Conservation (phyloP, 1,140 invertebrate genomes). For the Leptopilina boulardi region DNA sequence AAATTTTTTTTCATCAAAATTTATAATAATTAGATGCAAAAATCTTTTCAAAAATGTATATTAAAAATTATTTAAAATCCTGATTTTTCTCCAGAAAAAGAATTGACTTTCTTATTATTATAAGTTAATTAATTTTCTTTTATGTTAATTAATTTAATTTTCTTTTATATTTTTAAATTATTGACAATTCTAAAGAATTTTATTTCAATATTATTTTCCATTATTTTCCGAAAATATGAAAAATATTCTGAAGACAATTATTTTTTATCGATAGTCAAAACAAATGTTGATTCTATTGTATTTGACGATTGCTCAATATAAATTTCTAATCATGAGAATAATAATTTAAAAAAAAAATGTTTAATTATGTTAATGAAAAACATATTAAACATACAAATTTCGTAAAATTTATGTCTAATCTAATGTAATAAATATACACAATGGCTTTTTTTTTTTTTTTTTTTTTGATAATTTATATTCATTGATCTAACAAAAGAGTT, state of each 20-base stretch:
- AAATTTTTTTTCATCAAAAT: too few species aligned
- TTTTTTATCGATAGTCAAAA: background rate
- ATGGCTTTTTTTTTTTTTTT: too few species aligned
- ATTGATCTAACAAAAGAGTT: background rate
- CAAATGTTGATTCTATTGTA: background rate
- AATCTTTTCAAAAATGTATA: background rate
- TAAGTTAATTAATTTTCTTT: too few species aligned
- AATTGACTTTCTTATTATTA: too few species aligned
- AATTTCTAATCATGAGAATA: background rate
- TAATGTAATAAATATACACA: slow-evolving; percentile 11
- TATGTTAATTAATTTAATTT: too few species aligned
- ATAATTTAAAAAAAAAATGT: background rate
- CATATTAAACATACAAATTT: background rate
- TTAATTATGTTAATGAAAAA: background rate
- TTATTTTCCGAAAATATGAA: too few species aligned
- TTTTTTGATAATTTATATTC: background rate
- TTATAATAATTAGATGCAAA: background rate
- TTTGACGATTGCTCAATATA: background rate
- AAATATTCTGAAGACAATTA: too few species aligned
- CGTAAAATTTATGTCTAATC: slow-evolving; percentile 9
- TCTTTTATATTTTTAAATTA: too few species aligned
- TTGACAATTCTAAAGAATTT: too few species aligned
- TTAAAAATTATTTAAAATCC: background rate
- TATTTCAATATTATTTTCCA: too few species aligned
- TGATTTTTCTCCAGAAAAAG: too few species aligned